phyloP scores from a whole-genome alignment of 2,113 vertebrate genomes.

The Plotosus lineatus region DNA sequence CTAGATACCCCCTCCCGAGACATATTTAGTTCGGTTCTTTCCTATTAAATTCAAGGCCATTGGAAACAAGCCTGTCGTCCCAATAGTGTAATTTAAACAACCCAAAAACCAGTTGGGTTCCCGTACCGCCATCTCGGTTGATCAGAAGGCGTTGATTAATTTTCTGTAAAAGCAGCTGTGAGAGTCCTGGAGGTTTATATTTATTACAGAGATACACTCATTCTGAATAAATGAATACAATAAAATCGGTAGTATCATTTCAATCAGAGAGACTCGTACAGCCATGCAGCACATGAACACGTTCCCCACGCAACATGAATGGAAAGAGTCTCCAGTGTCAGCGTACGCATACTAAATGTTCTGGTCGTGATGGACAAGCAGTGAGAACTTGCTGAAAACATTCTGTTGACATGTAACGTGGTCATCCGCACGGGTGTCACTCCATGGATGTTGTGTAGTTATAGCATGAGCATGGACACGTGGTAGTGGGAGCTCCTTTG shows the following conservation, averaged over 20 bases:
- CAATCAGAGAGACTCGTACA: background rate
- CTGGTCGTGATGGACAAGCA: no score
- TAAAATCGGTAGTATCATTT: background rate
- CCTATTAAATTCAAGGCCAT: constrained; percentile 61
- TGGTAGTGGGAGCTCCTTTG: no score
- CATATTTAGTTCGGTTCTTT: constrained; percentile 49
- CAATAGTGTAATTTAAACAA: constrained; percentile 14
- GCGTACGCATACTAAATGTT: no score
- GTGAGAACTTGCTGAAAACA: no score
- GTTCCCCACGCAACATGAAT: background rate
- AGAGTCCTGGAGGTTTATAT: background rate
- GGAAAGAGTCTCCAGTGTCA: background rate
- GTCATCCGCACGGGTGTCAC: no score
- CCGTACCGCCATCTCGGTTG: background rate
- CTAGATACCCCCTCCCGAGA: constrained; percentile 54
- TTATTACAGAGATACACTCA: background rate
- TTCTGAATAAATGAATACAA: background rate
- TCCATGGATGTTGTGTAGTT: no score
- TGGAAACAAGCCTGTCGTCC: constrained; percentile 41
- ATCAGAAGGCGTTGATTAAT: background rate
- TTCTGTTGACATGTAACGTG: no score
- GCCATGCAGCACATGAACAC: background rate
- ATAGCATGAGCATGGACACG: no score
- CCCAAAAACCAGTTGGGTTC: background rate
- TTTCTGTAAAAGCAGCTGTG: background rate